Evolutionary conservation across 2,113 vertebrate species (phyloP), one percentile per base, ranked within the genome.

Genomic region (Trematocara stigmaticum): DNA sequence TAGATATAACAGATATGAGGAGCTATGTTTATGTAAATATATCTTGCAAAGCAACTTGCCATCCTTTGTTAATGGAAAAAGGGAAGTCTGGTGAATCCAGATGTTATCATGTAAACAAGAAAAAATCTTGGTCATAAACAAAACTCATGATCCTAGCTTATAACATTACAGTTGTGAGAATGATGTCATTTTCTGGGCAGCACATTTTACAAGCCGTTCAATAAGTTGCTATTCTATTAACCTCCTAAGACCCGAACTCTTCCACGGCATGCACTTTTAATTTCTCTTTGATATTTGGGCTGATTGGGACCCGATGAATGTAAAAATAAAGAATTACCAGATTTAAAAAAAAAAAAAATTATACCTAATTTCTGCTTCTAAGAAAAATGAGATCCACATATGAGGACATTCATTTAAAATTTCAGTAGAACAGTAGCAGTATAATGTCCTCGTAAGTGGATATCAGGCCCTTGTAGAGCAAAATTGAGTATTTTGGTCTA

Each of bases 201-300:
- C 23, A 29, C 10, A 47, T 59, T 82, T 71, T 29, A 84, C 6
- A 78, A 29, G 16, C 42, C 10, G 2, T 51, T 57, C n/a, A 38
- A 74, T 74, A 84, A 56, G 40, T 55, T 71, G 29, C 52, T 16
- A 69, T 76, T 55, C 42, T 74, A 29, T 74, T 74, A 57, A 57
- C 2, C 4, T 29, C 23, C 55, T 29, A 29, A 57, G 23, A 57
- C 3, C 0, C 2, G 0, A 57, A 29, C 55, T 5, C 55, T 57
- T 57, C 55, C 26, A 16, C 4, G 0, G 26, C 4, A 57, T 57
- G 26, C 26, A 57, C 7, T 57, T 57, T 31, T 31, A 57, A 57
- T 57, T 57, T 57, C 55, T 1, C 55, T 31, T 31, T 57, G 55
- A 57, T 57, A 57, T 57, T 57, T 57, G 26, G 55, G 55, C 3